A percentile compares a stretch with the other conserved stretches of the same genome.
Evolutionary conservation across 2,888 invertebrate species (phyloP).

Genomic region (Polydrusus pterygomalis): DNA sequence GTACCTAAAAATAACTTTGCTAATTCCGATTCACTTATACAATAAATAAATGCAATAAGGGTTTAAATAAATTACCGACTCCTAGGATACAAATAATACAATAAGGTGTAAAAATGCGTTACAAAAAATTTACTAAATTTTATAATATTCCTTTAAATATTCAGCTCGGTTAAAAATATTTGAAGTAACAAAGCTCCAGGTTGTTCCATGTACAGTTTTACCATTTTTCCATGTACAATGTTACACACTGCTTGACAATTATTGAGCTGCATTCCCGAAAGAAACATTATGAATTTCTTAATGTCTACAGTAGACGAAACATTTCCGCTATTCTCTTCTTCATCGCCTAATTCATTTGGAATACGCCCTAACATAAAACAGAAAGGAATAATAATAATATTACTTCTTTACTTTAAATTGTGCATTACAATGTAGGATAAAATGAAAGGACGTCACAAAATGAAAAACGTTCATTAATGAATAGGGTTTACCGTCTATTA

Average conservation of each 20-base stretch:
- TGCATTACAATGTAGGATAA: no score
- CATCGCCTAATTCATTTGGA: conserved; percentile 66
- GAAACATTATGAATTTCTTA: conserved; percentile 85
- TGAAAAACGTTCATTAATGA: no score
- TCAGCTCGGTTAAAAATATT: conserved; percentile 86
- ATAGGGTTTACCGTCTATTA: no score
- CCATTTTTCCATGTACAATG: conserved; percentile 82
- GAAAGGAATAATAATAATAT: no score
- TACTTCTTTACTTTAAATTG: no score
- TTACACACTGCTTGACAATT: conserved; percentile 85
- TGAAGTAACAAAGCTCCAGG: conserved; percentile 85
- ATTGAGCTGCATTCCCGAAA: conserved; percentile 85
- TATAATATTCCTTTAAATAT: conserved; percentile 49
- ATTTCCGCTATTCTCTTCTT: conserved; percentile 58
- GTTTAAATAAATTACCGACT: no score
- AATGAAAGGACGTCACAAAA: no score
- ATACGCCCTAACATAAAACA: conserved; percentile 57
- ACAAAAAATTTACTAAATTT: not conserved
- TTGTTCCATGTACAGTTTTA: conserved; percentile 84
- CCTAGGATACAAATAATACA: no score
- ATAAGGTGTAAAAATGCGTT: no score
- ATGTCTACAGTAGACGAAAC: conserved; percentile 83
- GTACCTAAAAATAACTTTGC: no score
- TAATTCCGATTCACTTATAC: no score
- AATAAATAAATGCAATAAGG: not conserved